These are phyloP conservation scores for Heliconius erato DNA, from an alignment of 2,888 invertebrate species.

Conservation along the genomic window DNA sequence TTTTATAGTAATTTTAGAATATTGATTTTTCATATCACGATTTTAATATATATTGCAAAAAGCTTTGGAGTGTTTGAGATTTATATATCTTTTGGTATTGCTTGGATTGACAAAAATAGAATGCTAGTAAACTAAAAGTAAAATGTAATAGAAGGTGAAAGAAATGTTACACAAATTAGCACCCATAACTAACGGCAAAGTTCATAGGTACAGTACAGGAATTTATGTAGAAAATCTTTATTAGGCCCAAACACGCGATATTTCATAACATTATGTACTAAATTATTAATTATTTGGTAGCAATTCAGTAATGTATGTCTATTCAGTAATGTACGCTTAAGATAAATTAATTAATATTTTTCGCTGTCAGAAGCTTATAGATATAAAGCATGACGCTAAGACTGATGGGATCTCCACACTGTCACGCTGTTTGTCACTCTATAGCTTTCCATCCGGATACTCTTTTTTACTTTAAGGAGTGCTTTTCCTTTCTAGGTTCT, in stretches of 20 bases:
- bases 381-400: too few species aligned
- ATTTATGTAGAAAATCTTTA: not conserved
- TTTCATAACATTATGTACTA: not conserved
- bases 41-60: too few species aligned
- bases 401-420: too few species aligned
- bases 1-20: too few species aligned
- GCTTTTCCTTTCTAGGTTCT: too few species aligned
- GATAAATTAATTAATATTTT: not conserved
- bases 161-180: not conserved
- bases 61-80: not conserved
- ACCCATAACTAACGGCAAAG: not conserved
- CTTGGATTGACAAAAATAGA: not conserved
- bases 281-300: slow-evolving; percentile 2
- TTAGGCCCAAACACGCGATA: slow-evolving; percentile 12
- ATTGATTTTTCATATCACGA: too few species aligned
- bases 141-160: not conserved
- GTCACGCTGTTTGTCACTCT: too few species aligned
- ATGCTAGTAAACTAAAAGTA: not conserved
- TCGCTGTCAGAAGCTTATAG: not conserved
- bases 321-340: not conserved
- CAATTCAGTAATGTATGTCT: not conserved
- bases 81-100: not conserved
- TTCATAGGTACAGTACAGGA: not conserved
- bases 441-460: too few species aligned
- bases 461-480: too few species aligned